Evolutionary conservation across 2,888 invertebrate species (phyloP), one percentile per base, ranked within the genome.

Genomic region (Dasysyrphus albostriatus): DNA sequence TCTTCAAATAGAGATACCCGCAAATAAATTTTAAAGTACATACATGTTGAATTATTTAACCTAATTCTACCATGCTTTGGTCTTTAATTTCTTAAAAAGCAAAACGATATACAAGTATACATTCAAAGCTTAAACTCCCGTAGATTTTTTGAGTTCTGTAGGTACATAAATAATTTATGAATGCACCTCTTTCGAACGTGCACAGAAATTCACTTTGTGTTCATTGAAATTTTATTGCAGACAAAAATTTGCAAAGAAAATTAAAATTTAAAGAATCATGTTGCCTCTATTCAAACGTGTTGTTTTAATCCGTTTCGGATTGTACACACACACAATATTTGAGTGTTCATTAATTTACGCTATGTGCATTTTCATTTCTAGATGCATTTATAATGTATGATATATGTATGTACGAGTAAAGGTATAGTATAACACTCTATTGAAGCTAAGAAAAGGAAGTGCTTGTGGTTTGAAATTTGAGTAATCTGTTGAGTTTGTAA

Each of bases 131-230:
- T 3, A 14, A 54, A 54, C 51, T 54, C 29, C 29, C 6, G n/a
- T 37, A 16, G 12, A 61, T 24, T 24, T 24, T 61, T 14, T 24
- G 24, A 58, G 16, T 42, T 61, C 9, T 42, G 5, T 3, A 24
- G 24, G 24, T 70, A 75, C n/a, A n/a, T 82, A 82, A 76, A 82
- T 81, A 70, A 83, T 78, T 73, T 83, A 83, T 78, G 67, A 73
- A 34, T 61, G 67, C 73, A 77, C 54, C 34, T 47, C 69, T 34
- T 39, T 56, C 24, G 54, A 83, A 83, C 78, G 78, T 83, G 83
- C 78, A 56, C 74, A 39, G 54, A 72, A 44, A 47, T 72, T 74
- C 69, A 51, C 12, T 73, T 80, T 74, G 47, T 59, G 37, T 74
- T 74, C 32, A 78, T 73, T 37, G 67, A 61, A 83, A 78, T 69